Evolutionary conservation across 2,797 vertebrate genomes (phyloP).

Genomic region (Neostethus bicornis): DNA sequence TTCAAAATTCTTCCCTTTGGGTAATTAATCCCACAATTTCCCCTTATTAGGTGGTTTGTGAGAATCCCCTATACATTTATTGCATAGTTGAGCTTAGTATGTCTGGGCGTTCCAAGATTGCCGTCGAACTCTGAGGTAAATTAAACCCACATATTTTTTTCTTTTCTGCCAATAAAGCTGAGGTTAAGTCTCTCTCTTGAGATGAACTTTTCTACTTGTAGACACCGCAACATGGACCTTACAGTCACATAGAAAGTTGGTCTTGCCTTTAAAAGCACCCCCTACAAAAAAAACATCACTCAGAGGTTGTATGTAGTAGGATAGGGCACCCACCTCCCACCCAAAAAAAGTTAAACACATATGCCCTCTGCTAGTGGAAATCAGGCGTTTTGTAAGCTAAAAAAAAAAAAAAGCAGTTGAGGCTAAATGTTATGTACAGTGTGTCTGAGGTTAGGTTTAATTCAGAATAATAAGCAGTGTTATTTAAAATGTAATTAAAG

Average conservation of each 20-base stretch:
- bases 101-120: slow-evolving; percentile 21
- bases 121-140: slow-evolving; percentile 38
- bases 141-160: slow-evolving; percentile 29
- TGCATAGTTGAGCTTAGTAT: slow-evolving; percentile 12
- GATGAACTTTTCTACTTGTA: slow-evolving; percentile 27
- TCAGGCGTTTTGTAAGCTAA: slow-evolving; percentile 29
- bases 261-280: slow-evolving; percentile 16
- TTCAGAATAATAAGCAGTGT: slow-evolving; percentile 45
- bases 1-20: neutral
- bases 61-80: slow-evolving; percentile 12
- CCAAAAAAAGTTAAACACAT: slow-evolving; percentile 32
- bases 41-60: slow-evolving; percentile 19
- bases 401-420: slow-evolving; percentile 44
- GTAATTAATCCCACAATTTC: slow-evolving; percentile 24
- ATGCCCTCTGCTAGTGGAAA: slow-evolving; percentile 29
- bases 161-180: slow-evolving; percentile 32
- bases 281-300: slow-evolving; percentile 28
- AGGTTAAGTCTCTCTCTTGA: slow-evolving; percentile 23
- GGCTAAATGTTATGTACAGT: slow-evolving; percentile 46
- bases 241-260: slow-evolving; percentile 36
- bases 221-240: slow-evolving; percentile 38
- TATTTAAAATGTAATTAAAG: slow-evolving; percentile 32
- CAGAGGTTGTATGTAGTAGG: slow-evolving; percentile 21
- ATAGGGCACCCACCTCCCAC: slow-evolving; percentile 10
- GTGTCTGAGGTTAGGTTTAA: slow-evolving; percentile 64